Evolutionary conservation across 2,888 invertebrate genomes (phyloP), one percentile per base, ranked within the genome.

Genomic region (Apamea sordens): DNA sequence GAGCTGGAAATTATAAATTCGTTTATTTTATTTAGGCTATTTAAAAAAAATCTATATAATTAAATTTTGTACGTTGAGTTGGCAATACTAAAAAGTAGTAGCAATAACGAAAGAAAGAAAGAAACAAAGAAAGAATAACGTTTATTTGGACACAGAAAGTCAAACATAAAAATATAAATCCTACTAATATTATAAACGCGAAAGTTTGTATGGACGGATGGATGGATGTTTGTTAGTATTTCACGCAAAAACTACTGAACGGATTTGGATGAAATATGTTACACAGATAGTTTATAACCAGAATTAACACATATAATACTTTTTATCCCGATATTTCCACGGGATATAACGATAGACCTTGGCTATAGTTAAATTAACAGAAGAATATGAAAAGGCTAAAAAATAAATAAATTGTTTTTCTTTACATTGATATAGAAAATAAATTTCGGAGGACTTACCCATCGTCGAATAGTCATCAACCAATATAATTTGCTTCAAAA

Each of bases 391-490:
- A 69, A 7, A 21, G 18, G 4, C 28, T 50, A 15, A 50, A 50
- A 44, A 15, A 15, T 50, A 6, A 44, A 18, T 18, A 6, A n/a
- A 6, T 21, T n/a, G 1, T 7, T 70, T 50, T 24, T 21, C 28
- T 24, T 50, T 2, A 13, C 5, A 32, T 24, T 69, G 2, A 41
- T 0, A 24, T 36, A n/a, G 0, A n/a, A 13, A 70, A 63, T 0
- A 44, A 56, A 68, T 61, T 7, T 41, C 13, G 18, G 21, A n/a
- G 18, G 18, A 81, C 89, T 97, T 94, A 99, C 99, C 97, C 98
- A 98, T 98, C 90, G 98, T 98, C 24, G 99, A 99, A 94, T 97
- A 98, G 93, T 99, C 99, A 94, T 99, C 99, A 15, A 99, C 99
- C 11, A 99, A 97, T 92, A 99, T 98, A 73, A 99, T 98, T 95